Percentiles rank a stretch among this genome's conserved stretches.
These are phyloP conservation scores for Cephus sareptanus DNA, from an alignment of 2,888 invertebrate species.

Conservation along the genomic window DNA sequence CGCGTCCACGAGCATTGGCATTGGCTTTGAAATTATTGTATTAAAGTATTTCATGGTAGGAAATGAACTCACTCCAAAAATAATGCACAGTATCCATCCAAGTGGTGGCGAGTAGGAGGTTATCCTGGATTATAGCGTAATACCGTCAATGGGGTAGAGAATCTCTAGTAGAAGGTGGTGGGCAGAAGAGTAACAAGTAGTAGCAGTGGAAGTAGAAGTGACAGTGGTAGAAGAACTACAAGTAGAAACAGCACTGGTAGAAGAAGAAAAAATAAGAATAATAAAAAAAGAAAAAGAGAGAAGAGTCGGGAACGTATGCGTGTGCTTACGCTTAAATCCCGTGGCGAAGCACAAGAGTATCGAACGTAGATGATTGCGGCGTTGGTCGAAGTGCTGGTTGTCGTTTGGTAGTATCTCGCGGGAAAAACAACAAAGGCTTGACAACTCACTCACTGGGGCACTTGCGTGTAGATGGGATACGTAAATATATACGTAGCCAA, in stretches of 20 bases:
- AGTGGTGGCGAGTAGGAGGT: slow-evolving; percentile 42
- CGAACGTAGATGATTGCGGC: background rate
- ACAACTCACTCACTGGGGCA: slow-evolving; percentile 6
- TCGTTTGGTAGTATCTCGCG: background rate
- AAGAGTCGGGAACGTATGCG: slow-evolving; percentile 14
- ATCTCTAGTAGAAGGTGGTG: background rate
- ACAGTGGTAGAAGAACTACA: slow-evolving; percentile 3
- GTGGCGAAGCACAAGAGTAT: background rate
- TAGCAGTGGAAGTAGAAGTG: background rate
- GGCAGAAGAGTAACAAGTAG: slow-evolving; percentile 17
- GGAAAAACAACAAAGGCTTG: background rate
- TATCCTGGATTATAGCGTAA: slow-evolving; percentile 31
- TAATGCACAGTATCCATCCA: slow-evolving; percentile 67
- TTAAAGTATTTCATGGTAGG: background rate
- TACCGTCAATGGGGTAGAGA: slow-evolving; percentile 14
- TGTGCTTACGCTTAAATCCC: background rate
- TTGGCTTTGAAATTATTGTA: background rate
- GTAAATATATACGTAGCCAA: background rate
- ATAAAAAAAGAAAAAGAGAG: slow-evolving; percentile 11
- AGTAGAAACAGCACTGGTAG: background rate
- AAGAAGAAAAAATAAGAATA: background rate
- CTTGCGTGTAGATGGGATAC: background rate
- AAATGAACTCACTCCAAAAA: slow-evolving; percentile 63
- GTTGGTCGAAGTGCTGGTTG: background rate
- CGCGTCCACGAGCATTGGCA: background rate